Evolutionary conservation across 2,888 invertebrate species (phyloP).

Genomic region (Microctonus brassicae): DNA sequence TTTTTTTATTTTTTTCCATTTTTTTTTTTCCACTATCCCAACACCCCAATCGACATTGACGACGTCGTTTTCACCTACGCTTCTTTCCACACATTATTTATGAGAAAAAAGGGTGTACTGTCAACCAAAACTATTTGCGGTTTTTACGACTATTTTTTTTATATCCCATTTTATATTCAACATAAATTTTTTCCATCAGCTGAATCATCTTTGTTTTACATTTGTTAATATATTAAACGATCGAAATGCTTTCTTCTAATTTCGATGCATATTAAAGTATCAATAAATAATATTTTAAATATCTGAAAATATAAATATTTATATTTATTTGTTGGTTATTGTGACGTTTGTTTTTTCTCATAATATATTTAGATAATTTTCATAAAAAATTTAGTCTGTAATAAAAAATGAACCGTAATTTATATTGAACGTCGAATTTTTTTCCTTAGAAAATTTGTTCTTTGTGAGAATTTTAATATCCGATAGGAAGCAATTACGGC

Average conservation of each 20-base stretch:
- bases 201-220: not conserved
- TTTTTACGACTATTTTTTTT: not conserved
- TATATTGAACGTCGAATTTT: too few relatives aligned
- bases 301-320: too few relatives aligned
- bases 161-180: not conserved
- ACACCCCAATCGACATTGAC: not conserved
- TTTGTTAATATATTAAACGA: not conserved
- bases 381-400: too few relatives aligned
- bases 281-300: too few relatives aligned
- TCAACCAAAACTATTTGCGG: not conserved
- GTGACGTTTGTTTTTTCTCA: too few relatives aligned
- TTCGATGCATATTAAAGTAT: too few relatives aligned
- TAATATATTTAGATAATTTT: too few relatives aligned
- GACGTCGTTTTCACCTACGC: conserved; percentile 24
- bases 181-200: not conserved
- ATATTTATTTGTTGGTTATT: too few relatives aligned
- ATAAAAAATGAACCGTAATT: too few relatives aligned
- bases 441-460: not conserved
- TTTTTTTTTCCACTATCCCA: conserved; percentile 11
- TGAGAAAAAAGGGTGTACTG: not conserved
- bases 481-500: conserved; percentile 20
- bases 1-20: not conserved
- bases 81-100: conserved; percentile 5
- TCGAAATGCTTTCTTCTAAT: not conserved
- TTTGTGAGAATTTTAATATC: not conserved